phyloP scores from a whole-genome alignment of 1,140 invertebrate genomes.

The Brachionus calyciflorus region DNA sequence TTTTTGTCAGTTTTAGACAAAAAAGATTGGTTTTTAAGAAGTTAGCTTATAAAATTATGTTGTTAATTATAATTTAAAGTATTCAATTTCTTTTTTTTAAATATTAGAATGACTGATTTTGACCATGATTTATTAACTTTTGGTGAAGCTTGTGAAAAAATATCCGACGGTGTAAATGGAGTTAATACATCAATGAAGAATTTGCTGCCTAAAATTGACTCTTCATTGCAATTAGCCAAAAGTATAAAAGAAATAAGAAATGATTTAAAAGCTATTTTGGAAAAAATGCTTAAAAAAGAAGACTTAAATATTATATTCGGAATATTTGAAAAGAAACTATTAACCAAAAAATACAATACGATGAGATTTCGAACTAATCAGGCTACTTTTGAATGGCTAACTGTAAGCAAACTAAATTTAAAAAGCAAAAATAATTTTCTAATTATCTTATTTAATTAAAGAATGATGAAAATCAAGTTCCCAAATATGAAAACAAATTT shows the following conservation, averaged over 20 bases:
- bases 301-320: background rate
- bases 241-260: constrained; percentile 12
- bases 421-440: background rate
- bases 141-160: background rate
- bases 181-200: background rate
- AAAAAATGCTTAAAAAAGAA: too few species aligned
- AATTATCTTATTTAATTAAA: background rate
- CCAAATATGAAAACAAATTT: background rate
- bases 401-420: background rate
- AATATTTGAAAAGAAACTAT: constrained; percentile 1
- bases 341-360: background rate
- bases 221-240: background rate
- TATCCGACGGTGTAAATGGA: background rate
- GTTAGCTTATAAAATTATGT: background rate
- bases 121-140: background rate
- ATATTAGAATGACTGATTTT: background rate
- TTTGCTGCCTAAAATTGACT: background rate
- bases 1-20: background rate
- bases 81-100: background rate
- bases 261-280: background rate
- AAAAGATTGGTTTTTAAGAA: too few species aligned
- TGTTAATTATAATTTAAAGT: background rate
- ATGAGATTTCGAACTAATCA: background rate
- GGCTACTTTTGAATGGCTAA: constrained; percentile 10
- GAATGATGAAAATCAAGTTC: constrained; percentile 1